Percentiles rank a stretch among this genome's conserved stretches.
These are phyloP conservation scores for Bungarus multicinctus DNA, from an alignment of 2,113 vertebrate species.

Conservation along the genomic window DNA sequence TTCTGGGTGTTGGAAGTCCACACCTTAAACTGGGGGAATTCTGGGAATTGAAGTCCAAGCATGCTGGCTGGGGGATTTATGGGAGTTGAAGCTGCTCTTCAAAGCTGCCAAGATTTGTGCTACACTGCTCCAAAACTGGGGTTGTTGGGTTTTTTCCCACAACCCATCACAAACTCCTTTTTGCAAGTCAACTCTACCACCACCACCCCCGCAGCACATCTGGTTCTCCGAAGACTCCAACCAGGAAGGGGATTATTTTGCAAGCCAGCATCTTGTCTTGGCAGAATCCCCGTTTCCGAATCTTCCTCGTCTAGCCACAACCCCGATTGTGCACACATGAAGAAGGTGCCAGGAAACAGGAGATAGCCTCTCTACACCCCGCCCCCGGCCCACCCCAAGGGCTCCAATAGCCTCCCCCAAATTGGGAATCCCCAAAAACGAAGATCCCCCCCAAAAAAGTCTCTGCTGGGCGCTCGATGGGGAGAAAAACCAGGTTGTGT, in stretches of 20 bases:
- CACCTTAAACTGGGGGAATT: too few species aligned
- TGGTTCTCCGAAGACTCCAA: neutral
- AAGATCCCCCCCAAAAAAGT: neutral
- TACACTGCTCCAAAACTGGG: neutral
- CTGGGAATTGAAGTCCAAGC: too few species aligned
- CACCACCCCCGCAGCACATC: neutral
- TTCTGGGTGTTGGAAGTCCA: too few species aligned
- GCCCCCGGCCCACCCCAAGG: accelerated
- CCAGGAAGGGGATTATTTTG: neutral
- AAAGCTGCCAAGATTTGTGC: neutral
- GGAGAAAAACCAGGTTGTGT: neutral
- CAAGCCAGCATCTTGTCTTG: neutral
- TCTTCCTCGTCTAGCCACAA: neutral
- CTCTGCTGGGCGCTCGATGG: neutral
- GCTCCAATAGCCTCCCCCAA: neutral
- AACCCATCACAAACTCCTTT: neutral
- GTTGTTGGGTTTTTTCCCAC: neutral
- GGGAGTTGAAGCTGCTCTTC: neutral
- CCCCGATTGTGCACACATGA: accelerated
- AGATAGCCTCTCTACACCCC: too few species aligned
- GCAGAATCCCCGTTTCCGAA: neutral
- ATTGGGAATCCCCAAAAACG: neutral
- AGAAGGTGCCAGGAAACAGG: neutral
- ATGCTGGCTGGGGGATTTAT: too few species aligned
- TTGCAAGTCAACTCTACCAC: neutral